Percentiles rank a stretch among this genome's conserved stretches.
Conservation (phyloP, 2,797 vertebrate genomes). For the Nothura maculosa region DNA sequence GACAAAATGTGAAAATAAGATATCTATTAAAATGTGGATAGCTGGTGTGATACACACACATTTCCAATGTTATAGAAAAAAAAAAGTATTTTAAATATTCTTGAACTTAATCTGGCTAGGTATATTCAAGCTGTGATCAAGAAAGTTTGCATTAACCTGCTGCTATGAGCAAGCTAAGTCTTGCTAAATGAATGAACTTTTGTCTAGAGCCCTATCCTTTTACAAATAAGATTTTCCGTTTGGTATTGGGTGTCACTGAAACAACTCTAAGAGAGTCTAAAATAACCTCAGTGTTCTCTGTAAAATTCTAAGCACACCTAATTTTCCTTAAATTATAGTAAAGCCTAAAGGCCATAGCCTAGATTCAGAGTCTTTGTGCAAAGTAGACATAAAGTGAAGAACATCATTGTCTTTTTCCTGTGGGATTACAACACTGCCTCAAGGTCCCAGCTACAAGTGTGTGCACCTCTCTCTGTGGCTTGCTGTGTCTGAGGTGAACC, state of each 20-base stretch:
- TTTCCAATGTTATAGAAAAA: not conserved
- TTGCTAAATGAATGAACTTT: not conserved
- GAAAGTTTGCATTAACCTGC: not conserved
- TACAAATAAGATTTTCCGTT: not conserved
- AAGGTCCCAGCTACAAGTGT: not conserved
- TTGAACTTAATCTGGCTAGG: not conserved
- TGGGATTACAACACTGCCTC: not conserved
- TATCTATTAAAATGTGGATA: accelerated
- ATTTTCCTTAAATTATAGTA: not conserved
- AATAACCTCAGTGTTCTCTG: not conserved
- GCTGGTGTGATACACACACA: accelerated
- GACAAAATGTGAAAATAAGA: not conserved
- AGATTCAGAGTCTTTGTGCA: not conserved
- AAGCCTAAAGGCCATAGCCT: not conserved
- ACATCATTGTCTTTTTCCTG: not conserved
- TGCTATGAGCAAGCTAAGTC: accelerated
- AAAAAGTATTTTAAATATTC: not conserved
- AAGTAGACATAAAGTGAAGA: accelerated
- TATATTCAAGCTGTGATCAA: not conserved
- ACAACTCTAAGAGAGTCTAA: not conserved
- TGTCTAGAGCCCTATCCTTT: not conserved
- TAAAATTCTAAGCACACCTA: not conserved
- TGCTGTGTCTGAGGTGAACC: not conserved
- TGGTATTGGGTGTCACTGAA: not conserved
- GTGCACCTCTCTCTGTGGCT: not conserved